phyloP scores from a whole-genome alignment of 1,140 invertebrate species.

The Tribolium castaneum region DNA sequence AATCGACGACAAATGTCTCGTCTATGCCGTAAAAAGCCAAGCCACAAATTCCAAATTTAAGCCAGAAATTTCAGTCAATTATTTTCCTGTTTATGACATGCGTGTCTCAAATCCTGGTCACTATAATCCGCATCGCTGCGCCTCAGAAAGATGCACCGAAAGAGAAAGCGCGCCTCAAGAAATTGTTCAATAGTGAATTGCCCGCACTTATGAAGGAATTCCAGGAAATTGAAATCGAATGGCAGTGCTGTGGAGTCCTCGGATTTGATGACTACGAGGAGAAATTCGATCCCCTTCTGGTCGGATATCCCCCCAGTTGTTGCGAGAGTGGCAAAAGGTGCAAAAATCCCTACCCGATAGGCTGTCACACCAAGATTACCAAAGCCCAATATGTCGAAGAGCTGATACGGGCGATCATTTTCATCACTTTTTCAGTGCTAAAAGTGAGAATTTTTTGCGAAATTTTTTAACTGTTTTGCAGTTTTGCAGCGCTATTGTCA shows the following conservation, averaged over 20 bases:
- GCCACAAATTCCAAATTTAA: too few relatives aligned
- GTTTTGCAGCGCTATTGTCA: neutral
- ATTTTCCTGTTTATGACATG: neutral
- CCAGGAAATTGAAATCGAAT: too few relatives aligned
- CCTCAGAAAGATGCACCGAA: neutral
- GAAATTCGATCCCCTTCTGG: neutral
- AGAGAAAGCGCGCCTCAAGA: neutral
- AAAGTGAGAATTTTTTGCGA: neutral
- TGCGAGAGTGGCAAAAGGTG: neutral
- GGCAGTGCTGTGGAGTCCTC: neutral
- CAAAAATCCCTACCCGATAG: neutral
- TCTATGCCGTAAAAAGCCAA: neutral
- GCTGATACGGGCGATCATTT: neutral
- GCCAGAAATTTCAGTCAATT: neutral
- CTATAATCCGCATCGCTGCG: neutral
- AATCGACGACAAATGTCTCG: neutral
- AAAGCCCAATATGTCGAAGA: neutral
- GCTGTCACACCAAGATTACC: neutral
- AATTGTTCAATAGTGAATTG: neutral
- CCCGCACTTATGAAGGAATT: too few relatives aligned
- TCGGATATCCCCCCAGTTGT: constrained; percentile 3
- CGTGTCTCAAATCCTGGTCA: neutral
- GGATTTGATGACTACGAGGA: constrained; percentile 1
- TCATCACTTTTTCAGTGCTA: neutral
- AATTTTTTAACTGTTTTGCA: neutral